Conservation (phyloP, 2,888 invertebrate genomes). For the Galerucella pusilla region DNA sequence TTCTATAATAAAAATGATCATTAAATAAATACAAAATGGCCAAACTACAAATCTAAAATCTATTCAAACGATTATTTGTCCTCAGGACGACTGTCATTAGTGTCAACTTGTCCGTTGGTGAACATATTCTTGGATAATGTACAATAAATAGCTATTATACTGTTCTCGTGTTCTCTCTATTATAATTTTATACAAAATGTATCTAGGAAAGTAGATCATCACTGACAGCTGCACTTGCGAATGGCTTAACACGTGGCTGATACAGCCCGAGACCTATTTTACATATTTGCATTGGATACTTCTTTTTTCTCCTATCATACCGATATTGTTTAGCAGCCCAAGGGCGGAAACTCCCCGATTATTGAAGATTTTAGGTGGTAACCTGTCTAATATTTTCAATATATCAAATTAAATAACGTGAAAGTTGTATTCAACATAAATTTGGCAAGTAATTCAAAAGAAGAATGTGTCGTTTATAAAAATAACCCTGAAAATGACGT, state of each 20-base stretch:
- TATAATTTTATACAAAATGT: neutral
- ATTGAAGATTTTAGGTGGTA: too few species aligned
- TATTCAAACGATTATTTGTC: too few species aligned
- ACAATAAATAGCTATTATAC: too few species aligned
- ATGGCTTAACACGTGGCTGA: slow-evolving; percentile 2
- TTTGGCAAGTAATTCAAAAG: slow-evolving; percentile 3
- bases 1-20: too few species aligned
- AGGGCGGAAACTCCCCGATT: too few species aligned
- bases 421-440: neutral
- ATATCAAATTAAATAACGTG: neutral
- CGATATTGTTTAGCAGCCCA: too few species aligned
- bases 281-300: neutral
- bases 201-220: neutral
- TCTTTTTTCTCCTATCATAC: neutral
- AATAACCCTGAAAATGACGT: slow-evolving; percentile 18
- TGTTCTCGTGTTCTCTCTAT: neutral
- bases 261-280: neutral
- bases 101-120: too few species aligned
- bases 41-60: too few species aligned
- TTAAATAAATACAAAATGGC: too few species aligned
- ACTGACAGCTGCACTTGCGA: neutral
- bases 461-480: slow-evolving; percentile 15
- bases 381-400: neutral
- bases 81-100: too few species aligned
- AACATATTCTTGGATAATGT: too few species aligned